phyloP scores from a whole-genome alignment of 2,113 vertebrate genomes.

The Condylura cristata region DNA sequence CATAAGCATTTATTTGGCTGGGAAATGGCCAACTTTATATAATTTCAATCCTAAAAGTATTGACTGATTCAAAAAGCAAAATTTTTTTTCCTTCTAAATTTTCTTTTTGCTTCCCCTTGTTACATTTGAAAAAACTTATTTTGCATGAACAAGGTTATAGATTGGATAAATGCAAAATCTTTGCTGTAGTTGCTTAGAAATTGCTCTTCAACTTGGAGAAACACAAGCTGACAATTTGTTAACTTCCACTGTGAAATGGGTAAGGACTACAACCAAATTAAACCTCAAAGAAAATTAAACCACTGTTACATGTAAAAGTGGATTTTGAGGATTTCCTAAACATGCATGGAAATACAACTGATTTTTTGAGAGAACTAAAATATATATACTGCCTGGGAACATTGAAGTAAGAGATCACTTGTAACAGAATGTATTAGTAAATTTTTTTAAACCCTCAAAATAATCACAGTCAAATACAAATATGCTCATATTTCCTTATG shows the following conservation, averaged over 20 bases:
- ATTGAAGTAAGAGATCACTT: slow-evolving; percentile 16
- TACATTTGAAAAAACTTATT: slow-evolving; percentile 29
- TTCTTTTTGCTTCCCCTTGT: slow-evolving; percentile 37
- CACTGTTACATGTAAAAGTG: background rate
- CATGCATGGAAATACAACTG: background rate
- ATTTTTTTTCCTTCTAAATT: background rate
- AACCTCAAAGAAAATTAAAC: slow-evolving; percentile 40
- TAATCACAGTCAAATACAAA: slow-evolving; percentile 38
- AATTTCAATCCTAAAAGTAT: slow-evolving; percentile 58
- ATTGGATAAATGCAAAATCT: slow-evolving; percentile 27
- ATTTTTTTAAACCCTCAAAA: slow-evolving; percentile 21
- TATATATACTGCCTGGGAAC: background rate
- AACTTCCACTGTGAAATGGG: background rate
- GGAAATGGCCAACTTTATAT: slow-evolving; percentile 60
- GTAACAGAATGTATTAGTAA: slow-evolving; percentile 17
- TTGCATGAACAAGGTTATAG: slow-evolving; percentile 12
- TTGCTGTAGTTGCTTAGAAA: slow-evolving; percentile 18
- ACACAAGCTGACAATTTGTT: slow-evolving; percentile 23
- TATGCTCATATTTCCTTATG: slow-evolving; percentile 24
- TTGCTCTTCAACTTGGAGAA: slow-evolving; percentile 38
- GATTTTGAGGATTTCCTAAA: slow-evolving; percentile 51
- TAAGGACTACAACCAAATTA: background rate
- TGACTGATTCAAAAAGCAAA: slow-evolving; percentile 59
- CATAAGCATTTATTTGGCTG: slow-evolving; percentile 60
- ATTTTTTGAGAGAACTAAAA: background rate